These are phyloP conservation scores for Psephotus haematonotus DNA, from an alignment of 2,113 vertebrate genomes.

Conservation along the genomic window DNA sequence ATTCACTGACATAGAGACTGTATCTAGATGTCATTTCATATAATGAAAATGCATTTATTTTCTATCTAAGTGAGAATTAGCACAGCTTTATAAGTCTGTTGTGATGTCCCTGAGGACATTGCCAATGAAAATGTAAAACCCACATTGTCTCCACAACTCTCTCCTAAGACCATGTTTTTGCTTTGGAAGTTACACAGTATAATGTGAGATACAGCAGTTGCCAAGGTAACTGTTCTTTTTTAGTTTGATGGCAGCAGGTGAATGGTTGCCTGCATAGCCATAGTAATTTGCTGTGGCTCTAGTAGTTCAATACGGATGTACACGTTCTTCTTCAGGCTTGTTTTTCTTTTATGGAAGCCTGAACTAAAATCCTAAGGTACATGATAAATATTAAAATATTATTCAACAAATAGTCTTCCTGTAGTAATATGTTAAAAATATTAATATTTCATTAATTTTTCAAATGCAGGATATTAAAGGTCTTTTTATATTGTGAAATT, in stretches of 20 bases:
- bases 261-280: conserved; percentile 43
- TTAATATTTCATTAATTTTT: not conserved
- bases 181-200: not conserved
- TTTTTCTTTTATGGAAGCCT: not conserved
- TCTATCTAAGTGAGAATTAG: not conserved
- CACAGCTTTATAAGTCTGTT: not conserved
- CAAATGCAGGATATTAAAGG: not conserved
- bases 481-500: not conserved
- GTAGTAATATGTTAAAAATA: not conserved
- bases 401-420: not conserved
- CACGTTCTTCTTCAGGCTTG: not conserved
- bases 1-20: not conserved
- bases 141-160: not conserved
- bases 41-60: not conserved
- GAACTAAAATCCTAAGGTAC: not conserved
- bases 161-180: not conserved
- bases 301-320: not conserved
- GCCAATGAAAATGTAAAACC: not conserved
- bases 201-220: conserved; percentile 37
- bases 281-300: not conserved
- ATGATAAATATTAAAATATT: not conserved
- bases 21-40: not conserved
- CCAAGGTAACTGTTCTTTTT: conserved; percentile 57
- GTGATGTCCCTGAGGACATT: not conserved
- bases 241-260: conserved; percentile 22